phyloP scores from a whole-genome alignment of 2,888 invertebrate genomes.

The Alitta virens region DNA sequence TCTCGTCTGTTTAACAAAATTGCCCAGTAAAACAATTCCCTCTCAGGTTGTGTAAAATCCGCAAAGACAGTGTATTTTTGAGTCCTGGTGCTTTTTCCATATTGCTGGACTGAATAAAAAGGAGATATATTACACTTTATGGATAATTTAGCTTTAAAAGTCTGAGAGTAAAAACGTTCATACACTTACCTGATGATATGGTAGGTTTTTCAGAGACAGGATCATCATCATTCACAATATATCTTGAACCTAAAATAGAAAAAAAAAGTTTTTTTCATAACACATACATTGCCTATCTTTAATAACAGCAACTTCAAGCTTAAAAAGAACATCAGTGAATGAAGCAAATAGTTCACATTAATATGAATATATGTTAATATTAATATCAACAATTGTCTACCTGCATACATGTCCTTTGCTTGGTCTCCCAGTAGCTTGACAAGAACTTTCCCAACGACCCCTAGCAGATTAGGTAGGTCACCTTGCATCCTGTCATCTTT shows the following conservation, averaged over 20 bases:
- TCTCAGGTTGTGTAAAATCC: conserved; percentile 40
- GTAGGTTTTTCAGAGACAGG: not conserved
- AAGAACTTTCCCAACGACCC: conserved; percentile 41
- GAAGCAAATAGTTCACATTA: no score
- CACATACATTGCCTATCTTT: not conserved
- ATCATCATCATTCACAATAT: not conserved
- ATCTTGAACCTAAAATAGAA: no score
- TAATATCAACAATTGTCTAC: no score
- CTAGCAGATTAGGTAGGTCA: conserved; percentile 38
- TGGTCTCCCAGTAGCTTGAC: conserved; percentile 46
- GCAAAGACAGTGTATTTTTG: not conserved
- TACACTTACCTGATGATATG: no score
- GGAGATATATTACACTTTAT: not conserved
- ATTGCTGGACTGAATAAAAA: not conserved
- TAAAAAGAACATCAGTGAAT: no score
- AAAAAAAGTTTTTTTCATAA: not conserved
- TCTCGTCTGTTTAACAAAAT: conserved; percentile 49
- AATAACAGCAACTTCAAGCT: no score
- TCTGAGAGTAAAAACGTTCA: no score
- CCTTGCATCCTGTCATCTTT: conserved; percentile 27
- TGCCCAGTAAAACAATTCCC: conserved; percentile 55
- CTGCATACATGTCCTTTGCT: conserved; percentile 39
- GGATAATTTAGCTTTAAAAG: no score
- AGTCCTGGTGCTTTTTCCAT: not conserved
- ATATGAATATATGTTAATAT: no score